phyloP scores from a whole-genome alignment of 2,797 vertebrate species.

The Gymnoscopelus braueri region DNA sequence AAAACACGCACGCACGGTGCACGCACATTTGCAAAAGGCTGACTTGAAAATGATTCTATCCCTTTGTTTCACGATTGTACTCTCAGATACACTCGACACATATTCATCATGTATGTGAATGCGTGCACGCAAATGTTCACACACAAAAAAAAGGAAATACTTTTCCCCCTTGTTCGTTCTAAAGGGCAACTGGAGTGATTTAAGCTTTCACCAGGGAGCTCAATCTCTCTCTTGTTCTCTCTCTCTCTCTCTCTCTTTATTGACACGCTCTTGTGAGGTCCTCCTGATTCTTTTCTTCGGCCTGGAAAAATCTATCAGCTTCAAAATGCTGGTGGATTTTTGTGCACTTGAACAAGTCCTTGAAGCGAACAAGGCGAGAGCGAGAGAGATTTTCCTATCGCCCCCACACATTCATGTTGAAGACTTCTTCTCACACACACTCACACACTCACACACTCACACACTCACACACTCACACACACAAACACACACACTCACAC shows the following conservation, averaged over 20 bases:
- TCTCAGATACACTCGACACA: not conserved
- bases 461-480: not conserved
- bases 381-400: not conserved
- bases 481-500: not conserved
- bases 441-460: not conserved
- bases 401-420: not conserved
- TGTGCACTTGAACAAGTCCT: not conserved
- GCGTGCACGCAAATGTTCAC: not conserved
- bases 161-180: conserved; percentile 2
- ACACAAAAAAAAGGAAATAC: not conserved
- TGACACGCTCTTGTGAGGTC: conserved; percentile 11
- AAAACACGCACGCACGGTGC: no score
- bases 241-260: not conserved
- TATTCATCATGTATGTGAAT: not conserved
- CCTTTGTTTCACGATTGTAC: no score
- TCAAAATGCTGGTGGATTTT: not conserved
- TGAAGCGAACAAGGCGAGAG: not conserved
- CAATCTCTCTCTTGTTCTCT: no score
- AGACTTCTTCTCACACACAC: not conserved
- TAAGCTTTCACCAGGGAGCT: no score
- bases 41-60: no score
- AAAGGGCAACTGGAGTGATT: not conserved
- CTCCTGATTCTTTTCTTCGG: not conserved
- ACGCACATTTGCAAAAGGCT: no score
- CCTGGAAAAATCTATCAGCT: conserved; percentile 10